Evolutionary conservation across 2,888 invertebrate species (phyloP), one percentile per base, ranked within the genome.

Genomic region (Caenorhabditis sp.): DNA sequence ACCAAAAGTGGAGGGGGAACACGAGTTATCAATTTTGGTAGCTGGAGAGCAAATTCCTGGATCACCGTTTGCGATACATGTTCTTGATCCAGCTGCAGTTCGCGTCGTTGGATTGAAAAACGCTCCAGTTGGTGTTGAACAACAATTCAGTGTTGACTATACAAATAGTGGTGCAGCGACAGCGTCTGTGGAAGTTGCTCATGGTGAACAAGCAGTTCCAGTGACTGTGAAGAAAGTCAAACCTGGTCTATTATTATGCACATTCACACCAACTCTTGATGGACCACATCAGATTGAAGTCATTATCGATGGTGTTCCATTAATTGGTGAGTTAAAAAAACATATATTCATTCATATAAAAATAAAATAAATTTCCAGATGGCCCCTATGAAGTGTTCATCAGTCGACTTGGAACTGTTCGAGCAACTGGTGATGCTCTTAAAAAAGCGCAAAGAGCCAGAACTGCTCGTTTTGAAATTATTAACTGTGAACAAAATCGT

Each of bases 211-310:
- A 43, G 52, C 75, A 26, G 66, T 86, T n/a, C 73, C 78, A 1
- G 61, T 63, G 52, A 67, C 77, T 21, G 80, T 85, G 59, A 84
- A 83, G 66, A 78, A 81, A 65, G 71, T 85, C 20, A 86, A 84
- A 62, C 80, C 83, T n/a, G 87, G 87, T 8, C 74, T 85, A 7
- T 75, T 85, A 56, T 77, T 83, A 20, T 84, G 85, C 65, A 64
- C 80, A 1, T 87, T 95, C 89, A 94, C 94, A 88, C 96, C 96
- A 0, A 92, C 92, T 0, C 90, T 93, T 50, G 93, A 94, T 1
- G 93, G 95, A 25, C 93, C 94, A 1, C 95, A 97, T 88, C 91
- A 93, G 83, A 91, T 97, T 67, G 92, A 93, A 71, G 91, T 96
- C 61, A 92, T 93, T 81, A 95, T 94, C 90, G 95, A 95, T 88